These are phyloP conservation scores for Aplidium turbinatum DNA, from an alignment of 23 tunicate genomes.

Conservation along the genomic window DNA sequence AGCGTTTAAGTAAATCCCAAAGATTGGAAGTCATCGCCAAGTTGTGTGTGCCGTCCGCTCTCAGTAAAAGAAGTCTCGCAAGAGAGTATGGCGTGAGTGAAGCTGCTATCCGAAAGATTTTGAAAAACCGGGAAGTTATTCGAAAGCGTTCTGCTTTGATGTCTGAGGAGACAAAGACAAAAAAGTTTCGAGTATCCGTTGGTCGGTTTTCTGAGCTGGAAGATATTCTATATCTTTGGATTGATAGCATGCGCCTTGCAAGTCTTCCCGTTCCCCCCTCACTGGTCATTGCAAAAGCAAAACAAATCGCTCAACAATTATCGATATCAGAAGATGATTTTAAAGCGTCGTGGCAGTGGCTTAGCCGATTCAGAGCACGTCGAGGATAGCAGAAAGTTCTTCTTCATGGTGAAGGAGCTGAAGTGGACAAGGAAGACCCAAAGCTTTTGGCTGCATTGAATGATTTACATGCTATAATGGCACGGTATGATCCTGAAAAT, in stretches of 20 bases:
- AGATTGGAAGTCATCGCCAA: no score
- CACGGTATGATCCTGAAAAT: slow-evolving; percentile 64
- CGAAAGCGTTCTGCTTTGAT: slow-evolving; percentile 44
- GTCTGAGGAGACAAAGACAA: slow-evolving; percentile 43
- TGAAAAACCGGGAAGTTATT: slow-evolving; percentile 34
- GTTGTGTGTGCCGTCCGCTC: slow-evolving; percentile 38
- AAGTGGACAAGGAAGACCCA: slow-evolving; percentile 47
- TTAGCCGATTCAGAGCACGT: slow-evolving; percentile 50
- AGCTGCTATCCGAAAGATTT: slow-evolving; percentile 29
- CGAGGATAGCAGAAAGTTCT: slow-evolving; percentile 46
- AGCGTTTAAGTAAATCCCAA: no score
- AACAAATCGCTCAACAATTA: slow-evolving; percentile 48
- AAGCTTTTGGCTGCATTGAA: slow-evolving; percentile 35
- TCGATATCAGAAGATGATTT: slow-evolving; percentile 30
- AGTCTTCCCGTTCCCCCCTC: slow-evolving; percentile 48
- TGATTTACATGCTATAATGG: slow-evolving; percentile 26
- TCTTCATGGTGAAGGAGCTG: slow-evolving; percentile 53
- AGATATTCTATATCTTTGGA: slow-evolving; percentile 44
- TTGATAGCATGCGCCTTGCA: slow-evolving; percentile 48
- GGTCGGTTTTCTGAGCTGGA: slow-evolving; percentile 52
- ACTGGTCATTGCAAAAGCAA: slow-evolving; percentile 57
- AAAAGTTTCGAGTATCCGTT: slow-evolving; percentile 32
- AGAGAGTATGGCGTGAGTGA: slow-evolving; percentile 46
- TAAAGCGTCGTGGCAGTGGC: slow-evolving; percentile 52
- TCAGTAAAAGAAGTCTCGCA: slow-evolving; percentile 44